phyloP scores from a whole-genome alignment of 2,113 vertebrate genomes.

The Motacilla tschutschensis region DNA sequence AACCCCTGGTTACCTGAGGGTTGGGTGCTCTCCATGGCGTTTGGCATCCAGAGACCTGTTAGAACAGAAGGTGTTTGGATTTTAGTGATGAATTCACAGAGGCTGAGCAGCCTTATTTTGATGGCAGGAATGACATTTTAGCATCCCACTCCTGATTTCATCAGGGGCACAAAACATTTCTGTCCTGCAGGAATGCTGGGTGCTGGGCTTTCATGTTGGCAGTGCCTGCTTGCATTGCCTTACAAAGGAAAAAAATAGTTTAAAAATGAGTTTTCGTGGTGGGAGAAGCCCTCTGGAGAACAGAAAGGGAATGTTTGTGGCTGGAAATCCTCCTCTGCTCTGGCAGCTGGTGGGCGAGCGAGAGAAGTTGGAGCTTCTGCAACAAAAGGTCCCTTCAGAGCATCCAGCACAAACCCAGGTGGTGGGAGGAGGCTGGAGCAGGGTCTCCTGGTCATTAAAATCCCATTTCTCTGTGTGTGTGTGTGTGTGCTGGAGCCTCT shows the following conservation, averaged over 20 bases:
- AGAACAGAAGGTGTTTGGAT: not conserved
- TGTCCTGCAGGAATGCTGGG: not conserved
- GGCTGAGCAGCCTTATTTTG: not conserved
- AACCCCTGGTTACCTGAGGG: not conserved
- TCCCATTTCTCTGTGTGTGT: not conserved
- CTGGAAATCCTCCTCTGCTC: not conserved
- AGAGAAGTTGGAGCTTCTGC: not conserved
- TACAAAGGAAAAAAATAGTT: not conserved
- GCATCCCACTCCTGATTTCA: not conserved
- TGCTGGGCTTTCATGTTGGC: not conserved
- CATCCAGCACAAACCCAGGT: not conserved
- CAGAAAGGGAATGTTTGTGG: not conserved
- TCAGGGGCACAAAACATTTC: not conserved
- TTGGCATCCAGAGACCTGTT: not conserved
- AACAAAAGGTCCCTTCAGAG: slow-evolving; percentile 15
- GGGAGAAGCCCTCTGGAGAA: not conserved
- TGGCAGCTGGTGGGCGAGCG: not conserved
- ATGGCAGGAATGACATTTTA: not conserved
- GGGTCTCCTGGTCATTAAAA: not conserved
- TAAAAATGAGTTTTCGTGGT: not conserved
- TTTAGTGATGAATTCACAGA: not conserved
- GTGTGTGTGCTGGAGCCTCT: not conserved
- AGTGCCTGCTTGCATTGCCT: not conserved
- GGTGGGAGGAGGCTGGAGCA: not conserved
- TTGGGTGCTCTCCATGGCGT: not conserved